A percentile compares a stretch with the other conserved stretches of the same genome.
phyloP scores from a whole-genome alignment of 2,888 invertebrate genomes.

The Cantharis rufa region DNA sequence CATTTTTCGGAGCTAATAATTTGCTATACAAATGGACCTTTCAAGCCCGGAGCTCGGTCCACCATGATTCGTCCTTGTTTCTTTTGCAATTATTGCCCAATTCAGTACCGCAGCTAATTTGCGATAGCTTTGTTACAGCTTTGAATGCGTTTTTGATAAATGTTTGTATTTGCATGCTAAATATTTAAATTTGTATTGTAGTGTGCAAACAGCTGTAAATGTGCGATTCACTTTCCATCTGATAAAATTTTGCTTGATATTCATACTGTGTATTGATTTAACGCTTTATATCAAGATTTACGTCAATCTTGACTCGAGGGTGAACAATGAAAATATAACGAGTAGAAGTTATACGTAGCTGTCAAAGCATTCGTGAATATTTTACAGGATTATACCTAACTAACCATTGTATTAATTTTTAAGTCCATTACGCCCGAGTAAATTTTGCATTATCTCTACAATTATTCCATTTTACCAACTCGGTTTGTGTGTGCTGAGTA shows the following conservation, averaged over 20 bases:
- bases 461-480: background rate
- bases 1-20: background rate
- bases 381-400: background rate
- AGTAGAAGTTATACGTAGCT: slow-evolving; percentile 14
- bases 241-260: slow-evolving; percentile 42
- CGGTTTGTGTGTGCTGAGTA: background rate
- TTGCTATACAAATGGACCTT: no score
- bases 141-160: background rate
- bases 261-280: slow-evolving; percentile 46
- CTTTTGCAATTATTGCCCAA: no score
- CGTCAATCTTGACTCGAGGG: slow-evolving; percentile 38
- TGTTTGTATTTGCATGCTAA: slow-evolving; percentile 12
- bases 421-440: background rate
- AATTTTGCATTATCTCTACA: background rate
- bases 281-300: slow-evolving; percentile 43
- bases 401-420: background rate
- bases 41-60: no score
- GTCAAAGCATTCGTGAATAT: background rate
- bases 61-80: no score
- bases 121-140: background rate
- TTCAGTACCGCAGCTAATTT: background rate
- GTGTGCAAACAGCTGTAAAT: slow-evolving; percentile 30
- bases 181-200: slow-evolving; percentile 27
- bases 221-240: slow-evolving; percentile 32
- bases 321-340: slow-evolving; percentile 26